Base-by-base conservation (phyloP, 2,888 invertebrate species). In the Pedicia rivosa region DNA sequence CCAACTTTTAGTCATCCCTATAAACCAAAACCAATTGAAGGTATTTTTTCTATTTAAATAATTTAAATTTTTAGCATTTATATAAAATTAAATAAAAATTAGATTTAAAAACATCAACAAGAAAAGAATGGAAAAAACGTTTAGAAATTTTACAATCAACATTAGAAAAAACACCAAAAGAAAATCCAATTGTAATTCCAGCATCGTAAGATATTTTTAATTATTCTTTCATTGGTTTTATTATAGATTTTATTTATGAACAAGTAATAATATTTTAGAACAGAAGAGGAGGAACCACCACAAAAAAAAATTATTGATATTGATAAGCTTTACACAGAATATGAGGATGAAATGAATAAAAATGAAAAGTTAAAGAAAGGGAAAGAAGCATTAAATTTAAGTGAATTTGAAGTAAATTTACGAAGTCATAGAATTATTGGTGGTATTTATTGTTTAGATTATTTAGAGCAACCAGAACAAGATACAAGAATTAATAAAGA, bases 381-480 rank as follows among this genome's bases (percentile, higher is more conserved):
- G 2, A 56, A 55, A 1, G 55, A 51, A 24, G 51, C 54, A 1
- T 50, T 52, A 4, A 50, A 62, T 3, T 57, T 69, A 1, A 57
- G 65, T 12, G 58, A 65, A 15, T 67, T 70, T 1, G 75, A 79
- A 50, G 25, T 35, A 8, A 84, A 87, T 57, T 60, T 87, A 35
- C 64, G 87, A 29, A 80, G 78, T 50, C 80, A 75, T 53, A 67
- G 64, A 1, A 70, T 86, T 36, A 68, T 84, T 12, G 84, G 83
- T 1, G 88, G 88, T 0, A 70, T 84, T 0, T 74, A 75, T 41
- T 70, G 74, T 45, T 57, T 87, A 31, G 77, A 87, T 48, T 63
- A 84, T 33, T 58, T 84, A 36, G 65, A 72, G 35, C 80, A 80
- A 12, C 87, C 87, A 0, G 78, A 83, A 0, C 87, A 88, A 44